phyloP scores from a whole-genome alignment of 2,797 vertebrate genomes.

The Zenarchopterus dispar region DNA sequence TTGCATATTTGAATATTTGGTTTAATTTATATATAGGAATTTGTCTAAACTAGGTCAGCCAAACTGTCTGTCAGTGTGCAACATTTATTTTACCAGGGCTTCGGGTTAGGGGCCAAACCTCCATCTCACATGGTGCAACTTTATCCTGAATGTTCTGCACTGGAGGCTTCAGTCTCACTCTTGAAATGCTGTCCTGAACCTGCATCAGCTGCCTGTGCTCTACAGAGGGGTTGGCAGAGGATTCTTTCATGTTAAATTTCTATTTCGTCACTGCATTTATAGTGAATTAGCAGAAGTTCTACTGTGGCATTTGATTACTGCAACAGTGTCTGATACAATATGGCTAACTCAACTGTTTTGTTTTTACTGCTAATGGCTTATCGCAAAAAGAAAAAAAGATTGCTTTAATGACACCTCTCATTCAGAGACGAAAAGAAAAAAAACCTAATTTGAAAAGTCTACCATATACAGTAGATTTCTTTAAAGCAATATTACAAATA shows the following conservation, averaged over 20 bases:
- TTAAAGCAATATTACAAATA: background rate
- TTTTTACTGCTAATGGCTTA: too few relatives aligned
- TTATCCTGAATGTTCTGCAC: slow-evolving; percentile 64
- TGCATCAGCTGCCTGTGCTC: slow-evolving; percentile 16
- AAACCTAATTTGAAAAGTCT: too few relatives aligned
- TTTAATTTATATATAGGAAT: slow-evolving; percentile 73
- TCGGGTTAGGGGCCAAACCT: slow-evolving; percentile 58
- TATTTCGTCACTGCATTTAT: too few relatives aligned
- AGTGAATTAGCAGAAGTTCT: too few relatives aligned
- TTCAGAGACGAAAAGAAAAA: too few relatives aligned
- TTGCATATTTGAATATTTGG: slow-evolving; percentile 25
- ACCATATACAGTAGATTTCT: too few relatives aligned
- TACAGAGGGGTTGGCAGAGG: slow-evolving; percentile 12
- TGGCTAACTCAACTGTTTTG: too few relatives aligned
- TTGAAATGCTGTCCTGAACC: slow-evolving; percentile 29
- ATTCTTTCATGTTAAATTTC: too few relatives aligned
- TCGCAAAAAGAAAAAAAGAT: too few relatives aligned
- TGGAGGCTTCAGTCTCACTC: slow-evolving; percentile 43
- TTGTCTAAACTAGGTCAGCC: slow-evolving; percentile 79
- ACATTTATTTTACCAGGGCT: slow-evolving; percentile 74
- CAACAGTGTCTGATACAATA: too few relatives aligned
- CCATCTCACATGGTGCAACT: slow-evolving; percentile 44
- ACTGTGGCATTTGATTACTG: too few relatives aligned
- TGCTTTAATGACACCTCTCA: too few relatives aligned
- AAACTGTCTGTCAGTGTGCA: slow-evolving; percentile 68